Base-by-base conservation (phyloP, 2,113 vertebrate genomes). In the Epinephelus lanceolatus region DNA sequence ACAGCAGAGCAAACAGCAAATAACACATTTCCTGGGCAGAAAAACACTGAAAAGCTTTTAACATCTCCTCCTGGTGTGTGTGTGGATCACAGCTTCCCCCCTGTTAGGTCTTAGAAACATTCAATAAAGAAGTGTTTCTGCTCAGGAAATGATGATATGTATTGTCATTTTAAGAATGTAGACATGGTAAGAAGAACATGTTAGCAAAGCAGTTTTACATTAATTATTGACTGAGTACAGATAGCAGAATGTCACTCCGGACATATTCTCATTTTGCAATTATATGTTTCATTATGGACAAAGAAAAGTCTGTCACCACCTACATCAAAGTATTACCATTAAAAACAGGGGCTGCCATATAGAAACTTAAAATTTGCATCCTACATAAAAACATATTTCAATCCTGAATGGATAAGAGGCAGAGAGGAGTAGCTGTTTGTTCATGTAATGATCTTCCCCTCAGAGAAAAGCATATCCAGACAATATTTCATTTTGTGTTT, bases 11-110 rank as follows among this genome's bases (percentile, higher is more conserved):
- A 66, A 52, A 75, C 25, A 72, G 17, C 37, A 40, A 59, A 72
- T 21, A 57, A 76, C 52, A 67, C 63, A 66, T 55, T 45, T 71
- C 59, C 63, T 72, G 51, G 15, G 49, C 13, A 63, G 49, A 51
- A 65, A 71, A 57, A 67, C 49, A 68, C 15, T 47, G 40, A 51
- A 72, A 78, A 27, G 53, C 52, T 59, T 82, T 75, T 18, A 56
- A 62, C 37, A 13, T 65, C n/a, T 52, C 8, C 18, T 42, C 2
- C 0, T 12, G 18, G n/a, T 25, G 21, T 25, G 21, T 17, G 23
- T 56, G 67, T 37, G 27, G 42, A 23, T 57, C n/a, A 18, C 17
- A 59, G 37, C 45, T 19, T n/a, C n/a, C 27, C 33, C 19, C 33
- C 30, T 30, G 47, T 37, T 21, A 19, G 9, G 30, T n/a, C 3